A percentile compares a stretch with the other conserved stretches of the same genome.
Conservation (phyloP, 2,797 vertebrate species). For the Sus cebifrons region DNA sequence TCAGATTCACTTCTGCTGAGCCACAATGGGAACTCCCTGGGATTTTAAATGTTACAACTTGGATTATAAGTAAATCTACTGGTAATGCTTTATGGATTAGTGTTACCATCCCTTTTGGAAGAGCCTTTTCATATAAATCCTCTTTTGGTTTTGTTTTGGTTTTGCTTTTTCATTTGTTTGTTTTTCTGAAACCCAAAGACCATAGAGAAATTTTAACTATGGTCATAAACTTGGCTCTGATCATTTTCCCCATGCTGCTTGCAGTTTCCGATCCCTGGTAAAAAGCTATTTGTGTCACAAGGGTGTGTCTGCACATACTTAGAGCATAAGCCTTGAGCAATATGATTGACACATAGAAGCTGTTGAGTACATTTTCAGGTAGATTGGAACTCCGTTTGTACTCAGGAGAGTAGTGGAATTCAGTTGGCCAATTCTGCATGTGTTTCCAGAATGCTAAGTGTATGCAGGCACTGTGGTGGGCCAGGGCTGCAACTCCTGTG, state of each 20-base stretch:
- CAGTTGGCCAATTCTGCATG: neutral
- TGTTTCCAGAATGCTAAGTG: neutral
- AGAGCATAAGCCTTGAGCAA: neutral
- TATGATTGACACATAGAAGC: neutral
- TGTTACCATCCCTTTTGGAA: neutral
- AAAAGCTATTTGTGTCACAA: neutral
- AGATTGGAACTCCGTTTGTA: neutral
- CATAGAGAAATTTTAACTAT: neutral
- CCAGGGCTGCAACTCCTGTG: neutral
- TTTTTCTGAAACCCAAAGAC: slow-evolving; percentile 42
- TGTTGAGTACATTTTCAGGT: neutral
- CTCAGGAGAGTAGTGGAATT: neutral
- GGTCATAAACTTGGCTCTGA: neutral
- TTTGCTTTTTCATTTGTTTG: neutral
- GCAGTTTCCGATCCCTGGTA: neutral
- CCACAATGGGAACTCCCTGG: no score
- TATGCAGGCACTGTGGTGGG: neutral
- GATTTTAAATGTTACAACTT: slow-evolving; percentile 11
- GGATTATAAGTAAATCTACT: slow-evolving; percentile 40
- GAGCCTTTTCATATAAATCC: slow-evolving; percentile 21
- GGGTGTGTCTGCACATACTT: neutral
- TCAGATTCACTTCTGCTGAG: no score
- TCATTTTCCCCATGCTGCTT: neutral
- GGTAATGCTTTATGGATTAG: neutral
- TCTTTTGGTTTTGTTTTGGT: neutral